Percentiles rank a stretch among this genome's conserved stretches.
phyloP scores from a whole-genome alignment of 2,888 invertebrate species.

The Odontocolon sp. region DNA sequence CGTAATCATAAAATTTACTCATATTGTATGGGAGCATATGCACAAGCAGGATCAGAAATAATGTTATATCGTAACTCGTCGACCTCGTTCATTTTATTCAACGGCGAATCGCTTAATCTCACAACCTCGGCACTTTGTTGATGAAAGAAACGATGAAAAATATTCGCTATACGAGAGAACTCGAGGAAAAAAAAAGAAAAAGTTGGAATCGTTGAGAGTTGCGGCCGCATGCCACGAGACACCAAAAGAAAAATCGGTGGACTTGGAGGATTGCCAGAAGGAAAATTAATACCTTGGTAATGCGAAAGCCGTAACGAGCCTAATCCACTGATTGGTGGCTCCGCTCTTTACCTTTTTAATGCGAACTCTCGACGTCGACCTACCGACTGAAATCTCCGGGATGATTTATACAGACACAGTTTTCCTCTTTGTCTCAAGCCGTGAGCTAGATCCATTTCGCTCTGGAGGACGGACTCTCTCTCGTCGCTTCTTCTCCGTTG shows the following conservation, averaged over 20 bases:
- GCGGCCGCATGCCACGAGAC: background rate
- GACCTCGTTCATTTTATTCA: too few relatives aligned
- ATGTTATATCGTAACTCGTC: too few relatives aligned
- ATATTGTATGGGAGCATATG: too few relatives aligned
- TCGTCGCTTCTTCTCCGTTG: background rate
- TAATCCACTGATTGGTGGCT: slow-evolving; percentile 27
- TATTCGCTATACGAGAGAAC: background rate
- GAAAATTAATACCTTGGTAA: slow-evolving; percentile 14
- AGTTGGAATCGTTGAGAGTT: too few relatives aligned
- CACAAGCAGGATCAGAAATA: too few relatives aligned
- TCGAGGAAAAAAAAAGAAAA: background rate
- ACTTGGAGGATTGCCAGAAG: slow-evolving; percentile 1
- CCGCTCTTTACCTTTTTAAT: slow-evolving; percentile 10
- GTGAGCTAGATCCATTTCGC: too few relatives aligned
- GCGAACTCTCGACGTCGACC: background rate
- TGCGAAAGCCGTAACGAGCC: slow-evolving; percentile 14
- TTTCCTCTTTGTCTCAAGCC: slow-evolving; percentile 9
- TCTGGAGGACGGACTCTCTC: too few relatives aligned
- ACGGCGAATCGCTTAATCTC: background rate
- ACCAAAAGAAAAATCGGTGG: background rate
- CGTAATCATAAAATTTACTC: too few relatives aligned
- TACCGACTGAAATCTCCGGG: background rate
- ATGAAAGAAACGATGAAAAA: background rate
- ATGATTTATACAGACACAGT: slow-evolving; percentile 12
- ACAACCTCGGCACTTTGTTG: background rate